Base-by-base conservation (phyloP, 2,113 vertebrate genomes). In the Fregata magnificens region DNA sequence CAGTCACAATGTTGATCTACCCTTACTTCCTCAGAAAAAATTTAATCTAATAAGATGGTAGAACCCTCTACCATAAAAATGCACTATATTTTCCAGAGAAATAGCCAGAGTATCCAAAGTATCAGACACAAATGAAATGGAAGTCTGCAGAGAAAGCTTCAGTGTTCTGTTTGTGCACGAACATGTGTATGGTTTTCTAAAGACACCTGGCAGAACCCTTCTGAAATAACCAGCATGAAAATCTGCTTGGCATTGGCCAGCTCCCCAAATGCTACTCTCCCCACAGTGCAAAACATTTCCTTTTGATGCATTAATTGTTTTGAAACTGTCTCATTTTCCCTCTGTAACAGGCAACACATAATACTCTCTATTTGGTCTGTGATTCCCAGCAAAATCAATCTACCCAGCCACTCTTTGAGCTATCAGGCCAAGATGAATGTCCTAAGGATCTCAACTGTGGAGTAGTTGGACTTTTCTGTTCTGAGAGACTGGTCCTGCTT, bases 401-500 rank as follows among this genome's bases (percentile, higher is more conserved):
- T 40, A 45, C 24, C 10, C n/a, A 50, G 29, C 17, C 15, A 13
- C 36, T 71, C 71, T 71, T 70, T 3, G 29, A 63, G 34, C 44
- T 56, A 18, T n/a, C 15, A 34, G 49, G 58, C 14, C 5, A 12
- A 71, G 83, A 40, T 15, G 24, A 58, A 40, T 5, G 12, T 52
- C 44, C 34, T 32, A 32, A n/a, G n/a, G 58, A 42, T 28, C 72
- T 62, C 2, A 1, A 7, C 52, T 34, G 22, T n/a, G 78, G 36
- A 70, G 19, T 32, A 63, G 56, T 11, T n/a, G 42, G 49, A 55
- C 49, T 84, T 49, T 26, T 49, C 63, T 32, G 3, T 53, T 26
- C n/a, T 42, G 47, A 20, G 25, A 78, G 50, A 91, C 14, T 0
- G 0, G 28, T 44, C 14, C 29, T 1, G 0, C 13, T 66, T 58